phyloP scores from a whole-genome alignment of 2,888 invertebrate genomes.

The Lasioglossum calceatum region DNA sequence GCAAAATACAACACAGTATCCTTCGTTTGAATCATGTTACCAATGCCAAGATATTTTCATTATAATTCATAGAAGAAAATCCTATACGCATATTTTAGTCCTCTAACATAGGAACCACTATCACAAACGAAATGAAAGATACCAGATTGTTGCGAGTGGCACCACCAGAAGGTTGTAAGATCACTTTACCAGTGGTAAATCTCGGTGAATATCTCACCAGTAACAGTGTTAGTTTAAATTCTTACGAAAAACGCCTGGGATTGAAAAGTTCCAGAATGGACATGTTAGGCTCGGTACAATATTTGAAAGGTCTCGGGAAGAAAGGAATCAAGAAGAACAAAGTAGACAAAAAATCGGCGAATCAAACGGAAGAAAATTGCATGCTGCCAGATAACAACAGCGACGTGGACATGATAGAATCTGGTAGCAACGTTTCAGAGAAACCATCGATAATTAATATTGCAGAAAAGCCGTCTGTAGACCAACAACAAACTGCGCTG shows the following conservation, averaged over 20 bases:
- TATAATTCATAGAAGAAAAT: conserved; percentile 13
- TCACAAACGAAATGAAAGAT: conserved; percentile 73
- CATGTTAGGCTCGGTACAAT: conserved; percentile 83
- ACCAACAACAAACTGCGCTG: conserved; percentile 70
- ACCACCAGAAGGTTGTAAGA: conserved; percentile 87
- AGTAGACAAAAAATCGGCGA: conserved; percentile 80
- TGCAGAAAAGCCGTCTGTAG: conserved; percentile 67
- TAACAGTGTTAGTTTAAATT: conserved; percentile 91
- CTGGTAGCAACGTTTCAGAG: conserved; percentile 84
- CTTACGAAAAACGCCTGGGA: conserved; percentile 90
- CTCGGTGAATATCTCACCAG: conserved; percentile 92
- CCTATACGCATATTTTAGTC: conserved; percentile 63
- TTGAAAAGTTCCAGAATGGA: conserved; percentile 85
- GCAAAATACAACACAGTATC: conserved; percentile 87
- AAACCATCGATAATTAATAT: conserved; percentile 82
- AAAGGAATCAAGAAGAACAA: conserved; percentile 83
- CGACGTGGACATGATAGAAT: conserved; percentile 85
- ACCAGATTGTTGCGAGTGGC: conserved; percentile 82
- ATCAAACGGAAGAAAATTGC: conserved; percentile 70
- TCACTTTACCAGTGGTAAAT: conserved; percentile 90
- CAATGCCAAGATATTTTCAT: not conserved
- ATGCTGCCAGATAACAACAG: conserved; percentile 85
- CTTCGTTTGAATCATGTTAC: conserved; percentile 79
- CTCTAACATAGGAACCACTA: conserved; percentile 69
- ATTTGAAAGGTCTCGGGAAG: conserved; percentile 80